Percentiles rank a stretch among this genome's conserved stretches.
Conservation (phyloP, 1,140 invertebrate genomes). For the Temnothorax longispinosus region DNA sequence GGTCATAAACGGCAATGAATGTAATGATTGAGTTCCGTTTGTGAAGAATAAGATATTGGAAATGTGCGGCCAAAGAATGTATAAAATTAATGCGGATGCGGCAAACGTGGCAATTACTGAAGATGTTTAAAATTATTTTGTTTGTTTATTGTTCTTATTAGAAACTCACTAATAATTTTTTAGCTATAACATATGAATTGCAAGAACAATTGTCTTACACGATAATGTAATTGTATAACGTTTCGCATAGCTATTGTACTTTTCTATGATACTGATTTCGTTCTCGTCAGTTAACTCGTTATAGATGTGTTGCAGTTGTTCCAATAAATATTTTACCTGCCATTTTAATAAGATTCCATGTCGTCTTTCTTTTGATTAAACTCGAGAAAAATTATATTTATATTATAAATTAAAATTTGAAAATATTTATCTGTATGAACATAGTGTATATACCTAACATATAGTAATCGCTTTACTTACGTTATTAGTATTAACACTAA, state of each 20-base stretch:
- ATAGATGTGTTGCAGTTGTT: background rate
- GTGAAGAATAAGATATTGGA: background rate
- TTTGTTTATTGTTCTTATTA: background rate
- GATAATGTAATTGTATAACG: background rate
- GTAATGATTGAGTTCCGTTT: background rate
- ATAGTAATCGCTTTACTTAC: background rate
- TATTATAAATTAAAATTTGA: background rate
- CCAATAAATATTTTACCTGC: background rate
- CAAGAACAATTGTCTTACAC: background rate
- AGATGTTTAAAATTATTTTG: background rate
- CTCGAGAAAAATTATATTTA: background rate
- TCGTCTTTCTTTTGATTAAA: background rate
- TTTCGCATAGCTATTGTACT: background rate
- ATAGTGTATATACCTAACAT: background rate
- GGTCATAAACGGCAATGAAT: background rate
- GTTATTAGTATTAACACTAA: background rate
- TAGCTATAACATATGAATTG: background rate
- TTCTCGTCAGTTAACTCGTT: background rate
- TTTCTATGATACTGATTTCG: constrained; percentile 1
- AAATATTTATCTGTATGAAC: background rate
- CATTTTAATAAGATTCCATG: background rate
- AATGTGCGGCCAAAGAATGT: background rate
- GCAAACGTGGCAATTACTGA: background rate
- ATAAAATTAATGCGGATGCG: background rate
- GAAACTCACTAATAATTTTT: background rate